A percentile compares a stretch with the other conserved stretches of the same genome.
Evolutionary conservation across 1,140 invertebrate species (phyloP).

Genomic region (Trichogramma pretiosum): DNA sequence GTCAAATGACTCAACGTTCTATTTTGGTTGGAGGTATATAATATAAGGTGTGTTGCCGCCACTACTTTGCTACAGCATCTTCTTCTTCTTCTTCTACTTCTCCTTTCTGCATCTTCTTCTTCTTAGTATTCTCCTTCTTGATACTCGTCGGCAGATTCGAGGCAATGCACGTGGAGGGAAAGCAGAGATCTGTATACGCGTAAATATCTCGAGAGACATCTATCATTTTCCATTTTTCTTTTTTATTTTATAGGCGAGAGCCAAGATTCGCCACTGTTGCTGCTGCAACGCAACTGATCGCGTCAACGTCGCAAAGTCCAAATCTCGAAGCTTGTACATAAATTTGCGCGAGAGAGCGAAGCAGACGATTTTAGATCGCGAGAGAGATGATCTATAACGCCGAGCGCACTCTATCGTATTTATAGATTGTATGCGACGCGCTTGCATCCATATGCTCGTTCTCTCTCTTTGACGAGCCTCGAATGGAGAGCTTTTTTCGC

Average conservation of each 20-base stretch:
- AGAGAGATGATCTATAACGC: constrained; percentile 14
- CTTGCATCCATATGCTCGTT: too few relatives aligned
- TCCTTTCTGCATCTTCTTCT: too few relatives aligned
- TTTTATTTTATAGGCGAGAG: neutral
- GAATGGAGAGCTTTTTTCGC: too few relatives aligned
- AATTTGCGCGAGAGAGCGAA: neutral
- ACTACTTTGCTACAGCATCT: neutral
- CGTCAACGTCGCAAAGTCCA: constrained; percentile 14
- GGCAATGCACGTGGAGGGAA: too few relatives aligned
- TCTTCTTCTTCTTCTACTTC: too few relatives aligned
- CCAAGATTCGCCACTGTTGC: neutral
- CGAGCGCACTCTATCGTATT: constrained; percentile 12
- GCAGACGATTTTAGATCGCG: constrained; percentile 8
- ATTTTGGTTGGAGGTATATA: constrained; percentile 16
- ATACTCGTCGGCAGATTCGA: too few relatives aligned
- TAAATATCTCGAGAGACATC: constrained; percentile 4
- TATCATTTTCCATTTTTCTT: constrained; percentile 13
- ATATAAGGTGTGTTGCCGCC: neutral
- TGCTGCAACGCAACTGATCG: neutral
- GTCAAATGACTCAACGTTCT: constrained; percentile 22
- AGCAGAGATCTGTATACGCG: neutral
- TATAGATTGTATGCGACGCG: constrained; percentile 6
- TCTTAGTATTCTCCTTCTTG: too few relatives aligned
- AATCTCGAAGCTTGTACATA: too few relatives aligned
- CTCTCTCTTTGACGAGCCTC: too few relatives aligned